Conservation (phyloP, 2,888 invertebrate genomes). For the Drosophila monieri region DNA sequence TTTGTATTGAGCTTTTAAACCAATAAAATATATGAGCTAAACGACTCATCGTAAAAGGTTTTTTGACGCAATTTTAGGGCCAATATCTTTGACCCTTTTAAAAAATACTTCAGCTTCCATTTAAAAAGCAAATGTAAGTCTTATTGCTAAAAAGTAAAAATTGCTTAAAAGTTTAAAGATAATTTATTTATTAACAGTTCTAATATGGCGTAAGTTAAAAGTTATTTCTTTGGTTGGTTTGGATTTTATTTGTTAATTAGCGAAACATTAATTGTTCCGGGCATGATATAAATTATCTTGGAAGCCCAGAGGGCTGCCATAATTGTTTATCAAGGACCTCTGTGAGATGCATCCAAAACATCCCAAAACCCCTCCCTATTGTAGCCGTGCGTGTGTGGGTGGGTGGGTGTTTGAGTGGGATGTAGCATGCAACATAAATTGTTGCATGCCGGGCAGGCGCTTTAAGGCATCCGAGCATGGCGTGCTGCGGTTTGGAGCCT, state of each 20-base stretch:
- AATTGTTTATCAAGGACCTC: constrained; percentile 67
- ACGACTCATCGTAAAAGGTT: neutral
- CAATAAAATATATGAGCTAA: neutral
- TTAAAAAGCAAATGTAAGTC: too few species aligned
- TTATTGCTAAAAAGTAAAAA: too few species aligned
- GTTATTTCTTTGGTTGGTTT: neutral
- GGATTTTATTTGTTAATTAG: constrained; percentile 70
- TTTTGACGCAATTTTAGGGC: neutral
- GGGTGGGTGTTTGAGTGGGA: constrained; percentile 6
- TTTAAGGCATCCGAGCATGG: constrained; percentile 75
- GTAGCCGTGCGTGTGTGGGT: constrained; percentile 4
- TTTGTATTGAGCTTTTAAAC: neutral
- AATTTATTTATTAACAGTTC: too few species aligned
- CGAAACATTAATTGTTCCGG: constrained; percentile 70
- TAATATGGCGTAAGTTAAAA: too few species aligned
- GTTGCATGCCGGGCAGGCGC: constrained; percentile 73
- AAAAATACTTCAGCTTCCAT: neutral
- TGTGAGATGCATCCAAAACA: constrained; percentile 10
- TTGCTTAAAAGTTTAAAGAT: too few species aligned
- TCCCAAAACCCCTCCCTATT: constrained; percentile 5
- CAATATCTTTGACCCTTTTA: neutral
- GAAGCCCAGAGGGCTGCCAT: constrained; percentile 36
- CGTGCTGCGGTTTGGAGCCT: constrained; percentile 75
- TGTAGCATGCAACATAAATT: constrained; percentile 58
- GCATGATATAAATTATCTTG: constrained; percentile 59